Conservation (phyloP, 2,888 invertebrate genomes). For the Fragum sueziense region DNA sequence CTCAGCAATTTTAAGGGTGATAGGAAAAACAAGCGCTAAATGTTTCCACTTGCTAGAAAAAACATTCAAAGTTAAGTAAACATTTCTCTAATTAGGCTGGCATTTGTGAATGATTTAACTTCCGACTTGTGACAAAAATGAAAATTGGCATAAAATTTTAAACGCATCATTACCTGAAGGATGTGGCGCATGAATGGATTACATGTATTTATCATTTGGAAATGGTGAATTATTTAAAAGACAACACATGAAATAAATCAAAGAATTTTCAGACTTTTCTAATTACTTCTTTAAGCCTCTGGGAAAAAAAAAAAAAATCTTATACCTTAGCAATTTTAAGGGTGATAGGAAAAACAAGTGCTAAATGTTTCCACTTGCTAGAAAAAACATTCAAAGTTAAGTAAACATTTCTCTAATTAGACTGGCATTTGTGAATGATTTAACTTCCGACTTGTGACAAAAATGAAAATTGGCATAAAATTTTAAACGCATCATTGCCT, state of each 20-base stretch:
- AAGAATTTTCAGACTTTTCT: no score
- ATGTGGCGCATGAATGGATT: no score
- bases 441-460: slow-evolving; percentile 28
- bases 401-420: slow-evolving; percentile 20
- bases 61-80: slow-evolving; percentile 9
- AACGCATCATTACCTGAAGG: slow-evolving; percentile 30
- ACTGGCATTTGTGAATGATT: slow-evolving; percentile 25
- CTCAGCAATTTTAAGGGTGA: no score
- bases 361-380: background rate
- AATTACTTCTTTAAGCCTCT: background rate
- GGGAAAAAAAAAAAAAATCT: background rate
- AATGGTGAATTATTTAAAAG: no score
- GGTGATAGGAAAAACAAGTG: background rate
- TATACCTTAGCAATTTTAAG: background rate
- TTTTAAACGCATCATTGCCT: slow-evolving; percentile 34
- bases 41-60: background rate
- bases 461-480: slow-evolving; percentile 54
- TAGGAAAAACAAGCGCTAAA: background rate
- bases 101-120: slow-evolving; percentile 24
- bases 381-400: slow-evolving; percentile 5
- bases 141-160: slow-evolving; percentile 52
- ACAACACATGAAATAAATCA: no score
- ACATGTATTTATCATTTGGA: no score
- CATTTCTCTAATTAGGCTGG: slow-evolving; percentile 19
- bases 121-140: slow-evolving; percentile 35